Base-by-base conservation (phyloP, 1,140 invertebrate genomes). In the Rhyzopertha dominica region DNA sequence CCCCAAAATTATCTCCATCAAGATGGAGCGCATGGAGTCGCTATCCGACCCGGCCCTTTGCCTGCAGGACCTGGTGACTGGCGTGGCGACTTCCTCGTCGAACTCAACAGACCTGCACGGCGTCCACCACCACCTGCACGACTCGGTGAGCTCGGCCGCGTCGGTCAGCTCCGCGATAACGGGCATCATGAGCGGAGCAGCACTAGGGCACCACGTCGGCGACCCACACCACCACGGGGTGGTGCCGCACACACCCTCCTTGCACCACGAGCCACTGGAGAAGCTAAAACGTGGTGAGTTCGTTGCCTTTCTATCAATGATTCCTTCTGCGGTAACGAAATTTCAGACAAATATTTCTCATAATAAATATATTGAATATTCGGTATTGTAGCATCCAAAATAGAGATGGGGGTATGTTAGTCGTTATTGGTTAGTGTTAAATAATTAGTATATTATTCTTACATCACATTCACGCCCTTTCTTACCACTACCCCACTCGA, bases 261-360 rank as follows among this genome's bases (percentile, higher is more conserved):
- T 82, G 18, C 78, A 82, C 54, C 84, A 85, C 59, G 84, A 87
- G 63, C 84, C 85, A 7, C 64, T 88, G 32, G 85, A 88, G 71
- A 88, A 87, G 69, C 74, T 88, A 51, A 87, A 86, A 82, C 76
- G 85, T 81, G 77, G 80, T 86, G 71, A 81, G 79, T 80, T 61
- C 29, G 31, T 47, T 48, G 29, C 18, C 38, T 43, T 40, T 31
- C 22, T 35, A 37, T 44, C 16, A 14, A 14, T 13, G 7, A 5
- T 32, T 14, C 30, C 30, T 26, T n/a, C 7, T 26, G n/a, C n/a
- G n/a, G n/a, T n/a, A n/a, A n/a, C n/a, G n/a, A n/a, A n/a, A n/a
- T n/a, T n/a, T n/a, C n/a, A n/a, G n/a, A n/a, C n/a, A n/a, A n/a
- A n/a, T n/a, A n/a, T n/a, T n/a, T n/a, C n/a, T n/a, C n/a, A n/a